Evolutionary conservation across 2,113 vertebrate species (phyloP).

Genomic region (Syngnathus typhle): DNA sequence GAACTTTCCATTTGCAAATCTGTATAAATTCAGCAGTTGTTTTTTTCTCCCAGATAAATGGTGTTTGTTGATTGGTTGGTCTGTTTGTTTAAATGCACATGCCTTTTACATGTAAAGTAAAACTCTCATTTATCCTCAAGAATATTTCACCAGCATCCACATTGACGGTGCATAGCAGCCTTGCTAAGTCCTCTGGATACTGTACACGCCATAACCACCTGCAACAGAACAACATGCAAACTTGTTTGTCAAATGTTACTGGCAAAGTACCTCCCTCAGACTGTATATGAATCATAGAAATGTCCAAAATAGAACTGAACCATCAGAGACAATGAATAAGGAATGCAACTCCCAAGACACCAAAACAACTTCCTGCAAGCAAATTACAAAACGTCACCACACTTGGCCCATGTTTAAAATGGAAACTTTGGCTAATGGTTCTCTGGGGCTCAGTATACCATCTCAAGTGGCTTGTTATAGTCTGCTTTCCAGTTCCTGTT

Average conservation of each 20-base stretch:
- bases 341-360: constrained; percentile 28
- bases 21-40: not conserved
- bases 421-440: constrained; percentile 57
- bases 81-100: too few relatives aligned
- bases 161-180: not conserved
- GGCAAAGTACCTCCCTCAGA: constrained; percentile 15
- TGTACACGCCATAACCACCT: not conserved
- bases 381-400: constrained; percentile 46
- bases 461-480: constrained; percentile 65
- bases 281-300: constrained; percentile 28
- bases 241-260: constrained; percentile 11
- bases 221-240: not conserved
- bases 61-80: not conserved
- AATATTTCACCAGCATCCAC: not conserved
- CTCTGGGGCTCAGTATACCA: constrained; percentile 33
- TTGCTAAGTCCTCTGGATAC: not conserved
- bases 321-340: constrained; percentile 12
- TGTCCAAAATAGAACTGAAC: constrained; percentile 25
- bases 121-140: not conserved
- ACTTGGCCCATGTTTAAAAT: constrained; percentile 44
- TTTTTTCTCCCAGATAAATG: not conserved
- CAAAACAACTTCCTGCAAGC: constrained; percentile 29
- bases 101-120: not conserved
- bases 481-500: constrained; percentile 54
- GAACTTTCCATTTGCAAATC: not conserved